Evolutionary conservation across 1,140 invertebrate genomes (phyloP), one percentile per base, ranked within the genome.

Genomic region (Phymastichus coffea): DNA sequence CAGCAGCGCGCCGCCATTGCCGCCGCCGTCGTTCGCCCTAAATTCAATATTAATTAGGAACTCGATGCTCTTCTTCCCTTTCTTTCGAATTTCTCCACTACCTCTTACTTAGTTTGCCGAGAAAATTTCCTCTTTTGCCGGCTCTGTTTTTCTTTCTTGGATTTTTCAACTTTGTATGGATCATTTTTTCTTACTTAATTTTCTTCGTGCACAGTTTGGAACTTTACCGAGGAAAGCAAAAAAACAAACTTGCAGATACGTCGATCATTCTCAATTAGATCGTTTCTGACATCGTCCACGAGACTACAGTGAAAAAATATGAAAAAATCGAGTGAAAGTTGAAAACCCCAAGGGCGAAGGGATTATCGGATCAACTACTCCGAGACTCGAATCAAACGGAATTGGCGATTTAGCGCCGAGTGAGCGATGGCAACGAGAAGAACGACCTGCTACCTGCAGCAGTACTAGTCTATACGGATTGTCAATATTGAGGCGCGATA

Each of bases 361-460:
- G 26, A 54, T 54, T 54, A 33, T 44, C 20, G 52, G 19, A 33
- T 54, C 26, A 10, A 57, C 40, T 28, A 35, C 19, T 23, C 28
- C 30, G 33, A 57, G 55, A 20, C 15, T 41, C 22, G 33, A 54
- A 57, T 63, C 54, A 63, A 63, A 63, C 47, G 53, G 60, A 57
- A 62, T 62, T 20, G 14, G 22, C 52, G 44, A 61, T 61, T 22
- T 17, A 12, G 7, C 14, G n/a, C n/a, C n/a, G n/a, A n/a, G n/a
- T n/a, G n/a, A n/a, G n/a, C n/a, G n/a, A n/a, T n/a, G n/a, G n/a
- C 0, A 49, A 40, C 23, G 15, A 47, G 46, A 48, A 54, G 19
- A 47, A 53, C 17, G 20, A 28, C 17, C 40, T 9, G 1, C 46
- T 46, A 14, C 33, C 30, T 25, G 14, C 37, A 19, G 19, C 14